These are phyloP conservation scores for Neofelis nebulosa DNA, from an alignment of 2,113 vertebrate species.

Conservation along the genomic window DNA sequence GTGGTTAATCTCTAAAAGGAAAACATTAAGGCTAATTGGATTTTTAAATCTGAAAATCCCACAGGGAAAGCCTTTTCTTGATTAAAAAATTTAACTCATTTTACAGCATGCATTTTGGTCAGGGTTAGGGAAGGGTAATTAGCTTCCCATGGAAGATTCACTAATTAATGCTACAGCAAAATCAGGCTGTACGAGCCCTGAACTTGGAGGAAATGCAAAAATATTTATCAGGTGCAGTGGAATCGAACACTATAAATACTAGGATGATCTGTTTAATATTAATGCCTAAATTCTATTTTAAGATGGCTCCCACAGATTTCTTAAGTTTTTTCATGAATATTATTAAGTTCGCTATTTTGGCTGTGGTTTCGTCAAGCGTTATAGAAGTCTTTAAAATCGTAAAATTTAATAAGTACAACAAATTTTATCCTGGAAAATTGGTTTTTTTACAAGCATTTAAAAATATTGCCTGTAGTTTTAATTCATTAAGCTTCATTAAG, in stretches of 20 bases:
- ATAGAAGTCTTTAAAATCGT: conserved; percentile 34
- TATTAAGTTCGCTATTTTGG: conserved; percentile 13
- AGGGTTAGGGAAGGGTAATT: conserved; percentile 67
- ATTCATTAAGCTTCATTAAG: conserved; percentile 26
- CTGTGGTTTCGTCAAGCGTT: conserved; percentile 34
- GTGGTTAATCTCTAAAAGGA: conserved; percentile 67
- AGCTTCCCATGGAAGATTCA: conserved; percentile 54
- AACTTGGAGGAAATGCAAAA: conserved; percentile 60
- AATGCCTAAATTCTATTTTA: conserved; percentile 29
- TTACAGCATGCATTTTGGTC: conserved; percentile 52
- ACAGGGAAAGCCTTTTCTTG: conserved; percentile 63
- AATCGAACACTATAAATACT: conserved; percentile 1
- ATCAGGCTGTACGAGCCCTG: conserved; percentile 38
- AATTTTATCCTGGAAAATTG: background rate
- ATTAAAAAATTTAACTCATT: conserved; percentile 72
- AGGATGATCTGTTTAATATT: conserved; percentile 24
- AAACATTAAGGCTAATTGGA: conserved; percentile 70
- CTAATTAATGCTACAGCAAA: conserved; percentile 55
- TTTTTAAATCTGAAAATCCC: conserved; percentile 69
- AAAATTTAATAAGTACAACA: conserved; percentile 40
- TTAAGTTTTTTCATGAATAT: conserved; percentile 32
- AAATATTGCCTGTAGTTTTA: conserved; percentile 16
- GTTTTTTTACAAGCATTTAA: background rate
- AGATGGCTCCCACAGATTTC: background rate
- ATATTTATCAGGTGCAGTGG: conserved; percentile 44